Evolutionary conservation across 2,113 vertebrate species (phyloP).

Genomic region (Symphodus melops): DNA sequence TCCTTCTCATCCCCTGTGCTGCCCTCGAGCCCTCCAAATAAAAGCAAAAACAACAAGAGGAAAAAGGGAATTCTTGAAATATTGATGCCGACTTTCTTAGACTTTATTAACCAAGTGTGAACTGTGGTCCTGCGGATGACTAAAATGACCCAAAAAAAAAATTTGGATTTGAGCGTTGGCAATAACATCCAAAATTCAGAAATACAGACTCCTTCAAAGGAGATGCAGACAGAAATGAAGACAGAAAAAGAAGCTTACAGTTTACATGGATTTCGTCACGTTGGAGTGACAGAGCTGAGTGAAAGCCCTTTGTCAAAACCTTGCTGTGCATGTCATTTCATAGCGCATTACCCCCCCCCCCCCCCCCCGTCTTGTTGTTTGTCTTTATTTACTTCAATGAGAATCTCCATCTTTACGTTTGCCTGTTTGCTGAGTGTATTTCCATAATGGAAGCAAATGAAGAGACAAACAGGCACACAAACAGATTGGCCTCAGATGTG

Average conservation of each 20-base stretch:
- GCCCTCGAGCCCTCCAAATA: background rate
- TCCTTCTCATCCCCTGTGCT: background rate
- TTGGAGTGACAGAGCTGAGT: conserved; percentile 38
- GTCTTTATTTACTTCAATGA: background rate
- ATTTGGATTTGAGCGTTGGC: background rate
- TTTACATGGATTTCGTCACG: background rate
- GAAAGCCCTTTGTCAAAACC: conserved; percentile 18
- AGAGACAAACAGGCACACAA: conserved; percentile 5
- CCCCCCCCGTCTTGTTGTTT: too few relatives aligned
- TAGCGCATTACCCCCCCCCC: conserved; percentile 44
- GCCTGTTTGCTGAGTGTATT: background rate
- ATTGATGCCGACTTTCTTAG: conserved; percentile 5
- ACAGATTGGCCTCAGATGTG: conserved; percentile 1
- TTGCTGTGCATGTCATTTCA: conserved; percentile 55
- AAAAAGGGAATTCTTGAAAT: background rate
- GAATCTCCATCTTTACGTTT: conserved; percentile 1
- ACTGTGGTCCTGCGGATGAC: background rate
- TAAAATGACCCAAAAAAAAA: background rate
- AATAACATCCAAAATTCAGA: background rate
- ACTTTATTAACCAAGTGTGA: background rate
- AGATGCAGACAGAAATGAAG: background rate
- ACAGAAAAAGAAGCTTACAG: too few relatives aligned
- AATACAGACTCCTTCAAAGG: background rate
- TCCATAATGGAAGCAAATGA: conserved; percentile 27
- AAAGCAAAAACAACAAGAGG: background rate